Evolutionary conservation across 1,140 invertebrate genomes (phyloP).

Genomic region (Drosophila sturtevanti): DNA sequence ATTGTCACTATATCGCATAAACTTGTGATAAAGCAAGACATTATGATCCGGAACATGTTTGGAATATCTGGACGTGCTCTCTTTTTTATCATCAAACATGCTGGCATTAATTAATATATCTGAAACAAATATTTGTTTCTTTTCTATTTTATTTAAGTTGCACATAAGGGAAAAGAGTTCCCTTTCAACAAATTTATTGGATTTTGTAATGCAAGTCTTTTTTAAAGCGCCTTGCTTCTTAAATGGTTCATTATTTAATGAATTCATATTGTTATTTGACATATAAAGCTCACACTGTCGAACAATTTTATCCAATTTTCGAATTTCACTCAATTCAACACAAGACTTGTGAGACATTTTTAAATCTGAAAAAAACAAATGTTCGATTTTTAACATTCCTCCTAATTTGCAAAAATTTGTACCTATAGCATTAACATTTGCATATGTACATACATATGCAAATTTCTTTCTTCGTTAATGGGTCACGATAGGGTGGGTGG

Average conservation of each 20-base stretch:
- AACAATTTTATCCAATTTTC: constrained; percentile 71
- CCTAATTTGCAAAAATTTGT: no score
- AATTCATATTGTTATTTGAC: constrained; percentile 47
- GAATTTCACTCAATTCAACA: constrained; percentile 70
- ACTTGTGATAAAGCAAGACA: constrained; percentile 44
- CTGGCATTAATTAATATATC: constrained; percentile 64
- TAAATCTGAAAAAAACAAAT: constrained; percentile 25
- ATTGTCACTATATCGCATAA: constrained; percentile 9
- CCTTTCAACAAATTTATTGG: constrained; percentile 63
- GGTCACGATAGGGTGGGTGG: no score
- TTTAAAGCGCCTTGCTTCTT: constrained; percentile 51
- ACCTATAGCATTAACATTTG: no score
- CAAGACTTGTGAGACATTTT: constrained; percentile 70
- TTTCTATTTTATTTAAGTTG: constrained; percentile 61
- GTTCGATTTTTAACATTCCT: no score
- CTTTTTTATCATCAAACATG: constrained; percentile 55
- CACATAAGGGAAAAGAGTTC: constrained; percentile 68
- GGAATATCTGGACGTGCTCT: constrained; percentile 36
- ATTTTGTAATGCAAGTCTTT: constrained; percentile 46
- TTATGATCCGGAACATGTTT: constrained; percentile 42
- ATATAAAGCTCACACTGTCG: constrained; percentile 71
- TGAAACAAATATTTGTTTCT: constrained; percentile 64
- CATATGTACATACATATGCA: no score
- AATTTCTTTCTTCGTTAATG: no score
- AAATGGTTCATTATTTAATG: constrained; percentile 18